Base-by-base conservation (phyloP, 2,888 invertebrate species). In the Allacma fusca region DNA sequence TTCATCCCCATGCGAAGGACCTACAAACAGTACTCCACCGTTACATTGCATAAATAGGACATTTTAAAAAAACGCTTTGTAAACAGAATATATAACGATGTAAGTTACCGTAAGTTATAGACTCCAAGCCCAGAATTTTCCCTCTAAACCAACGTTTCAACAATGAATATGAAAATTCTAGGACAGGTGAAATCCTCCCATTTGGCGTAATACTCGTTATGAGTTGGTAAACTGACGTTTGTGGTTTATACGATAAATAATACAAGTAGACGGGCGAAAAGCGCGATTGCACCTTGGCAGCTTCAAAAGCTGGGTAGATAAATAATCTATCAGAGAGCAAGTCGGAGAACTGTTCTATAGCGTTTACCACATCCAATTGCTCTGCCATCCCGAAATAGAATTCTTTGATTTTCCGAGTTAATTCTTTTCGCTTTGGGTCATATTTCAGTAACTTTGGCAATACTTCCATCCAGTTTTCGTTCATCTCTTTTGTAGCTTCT, bases 221-320 rank as follows among this genome's bases (percentile, higher is more conserved):
- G 13, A 75, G 44, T 19, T 75, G 75, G 21, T 75, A 75, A 13
- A 44, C 75, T 1, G 75, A 75, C 0, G 68, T 69, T 57, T 68
- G 13, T 7, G 75, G 68, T 34, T 57, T 24, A 28, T 75, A 75
- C 1, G 68, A 44, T 21, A 75, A 34, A 29, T 75, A 75, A 21
- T 75, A 75, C 23, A 75, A 21, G 29, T 68, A 68, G 2, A 75
- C 75, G 9, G 75, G 68, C 7, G 68, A 26, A n/a, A 44, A 68
- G 9, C 21, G n/a, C 1, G 75, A 26, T 57, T 75, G 75, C 16
- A 50, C 1, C 21, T 50, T 57, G 5, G 50, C 68, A 4, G 75
- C 75, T 57, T 68, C 75, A 40, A 40, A 75, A 9, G 68, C n/a
- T n/a, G 75, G 75, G 44, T 75, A 50, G 21, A 75, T 75, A 23